A percentile compares a stretch with the other conserved stretches of the same genome.
Evolutionary conservation across 1,140 invertebrate species (phyloP).

Genomic region (Drosophila cardini): DNA sequence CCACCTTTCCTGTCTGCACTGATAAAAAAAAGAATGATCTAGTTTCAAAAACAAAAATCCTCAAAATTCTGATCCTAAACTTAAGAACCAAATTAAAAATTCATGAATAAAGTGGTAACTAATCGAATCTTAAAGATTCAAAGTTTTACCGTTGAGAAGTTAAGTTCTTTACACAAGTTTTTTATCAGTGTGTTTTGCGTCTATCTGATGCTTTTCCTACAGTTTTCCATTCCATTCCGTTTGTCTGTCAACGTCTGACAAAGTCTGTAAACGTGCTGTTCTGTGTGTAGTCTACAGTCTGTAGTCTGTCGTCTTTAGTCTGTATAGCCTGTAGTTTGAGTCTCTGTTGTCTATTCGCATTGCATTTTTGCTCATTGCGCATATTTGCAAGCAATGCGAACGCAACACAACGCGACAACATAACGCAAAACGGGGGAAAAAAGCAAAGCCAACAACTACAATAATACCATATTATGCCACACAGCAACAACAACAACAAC

Average conservation of each 20-base stretch:
- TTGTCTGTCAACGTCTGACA: conserved; percentile 78
- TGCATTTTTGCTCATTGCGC: conserved; percentile 77
- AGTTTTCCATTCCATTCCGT: conserved; percentile 27
- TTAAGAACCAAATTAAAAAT: too few species aligned
- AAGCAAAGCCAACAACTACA: conserved; percentile 37
- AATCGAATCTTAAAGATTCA: too few species aligned
- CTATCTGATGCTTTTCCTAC: conserved; percentile 4
- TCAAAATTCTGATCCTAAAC: too few species aligned
- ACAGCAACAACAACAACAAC: conserved; percentile 29
- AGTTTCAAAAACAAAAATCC: too few species aligned
- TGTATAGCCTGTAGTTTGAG: too few species aligned
- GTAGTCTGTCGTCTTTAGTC: too few species aligned
- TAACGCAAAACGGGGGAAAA: conserved; percentile 50
- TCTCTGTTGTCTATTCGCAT: conserved; percentile 72
- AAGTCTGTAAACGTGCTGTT: conserved; percentile 75
- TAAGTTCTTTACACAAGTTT: too few species aligned
- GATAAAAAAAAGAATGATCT: neutral
- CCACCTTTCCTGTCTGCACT: conserved; percentile 2
- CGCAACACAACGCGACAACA: conserved; percentile 61
- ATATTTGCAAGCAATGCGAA: conserved; percentile 67
- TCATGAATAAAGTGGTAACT: too few species aligned
- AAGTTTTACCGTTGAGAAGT: too few species aligned
- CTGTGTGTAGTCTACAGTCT: conserved; percentile 62
- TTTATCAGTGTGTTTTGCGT: neutral
- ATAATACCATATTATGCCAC: conserved; percentile 14